phyloP scores from a whole-genome alignment of 2,797 vertebrate species.

The Calcarius lapponicus region DNA sequence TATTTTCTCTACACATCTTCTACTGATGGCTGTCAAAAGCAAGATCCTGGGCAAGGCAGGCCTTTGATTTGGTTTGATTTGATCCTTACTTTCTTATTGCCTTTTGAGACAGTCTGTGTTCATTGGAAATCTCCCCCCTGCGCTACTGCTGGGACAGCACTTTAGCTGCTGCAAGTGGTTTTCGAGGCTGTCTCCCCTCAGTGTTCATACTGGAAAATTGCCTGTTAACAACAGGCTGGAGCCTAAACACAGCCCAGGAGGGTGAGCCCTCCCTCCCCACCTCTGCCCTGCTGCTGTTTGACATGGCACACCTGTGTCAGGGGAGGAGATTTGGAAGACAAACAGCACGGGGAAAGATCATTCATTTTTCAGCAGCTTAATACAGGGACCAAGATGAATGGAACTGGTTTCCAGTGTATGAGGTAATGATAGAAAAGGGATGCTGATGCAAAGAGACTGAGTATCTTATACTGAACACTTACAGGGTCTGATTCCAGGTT shows the following conservation, averaged over 20 bases:
- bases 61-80: background rate
- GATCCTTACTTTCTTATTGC: background rate
- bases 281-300: background rate
- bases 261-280: background rate
- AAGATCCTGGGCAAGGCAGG: background rate
- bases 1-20: background rate
- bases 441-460: background rate
- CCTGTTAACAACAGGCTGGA: background rate
- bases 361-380: background rate
- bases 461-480: background rate
- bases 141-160: background rate
- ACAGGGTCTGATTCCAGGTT: background rate
- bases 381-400: background rate
- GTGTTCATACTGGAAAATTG: background rate
- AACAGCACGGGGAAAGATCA: background rate
- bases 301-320: background rate
- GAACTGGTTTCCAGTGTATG: background rate
- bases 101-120: background rate
- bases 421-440: background rate
- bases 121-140: background rate
- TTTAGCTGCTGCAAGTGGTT: background rate
- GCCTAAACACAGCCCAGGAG: background rate
- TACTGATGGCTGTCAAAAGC: background rate
- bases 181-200: background rate
- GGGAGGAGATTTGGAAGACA: background rate